These are phyloP conservation scores for Gastrophryne carolinensis DNA, from an alignment of 2,797 vertebrate species.

Conservation along the genomic window DNA sequence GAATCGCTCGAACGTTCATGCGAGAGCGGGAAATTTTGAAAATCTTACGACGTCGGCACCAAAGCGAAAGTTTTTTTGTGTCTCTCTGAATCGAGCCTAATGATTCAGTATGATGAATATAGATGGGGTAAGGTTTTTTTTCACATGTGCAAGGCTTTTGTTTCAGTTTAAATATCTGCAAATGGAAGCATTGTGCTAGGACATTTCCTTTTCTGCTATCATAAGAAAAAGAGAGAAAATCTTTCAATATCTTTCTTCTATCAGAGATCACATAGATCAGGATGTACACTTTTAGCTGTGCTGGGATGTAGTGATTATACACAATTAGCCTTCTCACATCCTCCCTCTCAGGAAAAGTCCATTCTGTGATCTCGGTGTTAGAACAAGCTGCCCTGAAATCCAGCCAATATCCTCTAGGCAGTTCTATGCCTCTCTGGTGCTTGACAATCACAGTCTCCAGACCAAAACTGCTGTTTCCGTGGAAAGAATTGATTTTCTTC, in stretches of 20 bases:
- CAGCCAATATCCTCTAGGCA: constrained; percentile 39
- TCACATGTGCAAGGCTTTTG: too few species aligned
- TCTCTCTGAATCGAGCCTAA: too few species aligned
- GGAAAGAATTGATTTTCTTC: constrained; percentile 33
- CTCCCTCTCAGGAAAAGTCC: constrained; percentile 25
- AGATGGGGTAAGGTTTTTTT: too few species aligned
- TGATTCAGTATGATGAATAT: too few species aligned
- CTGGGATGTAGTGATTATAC: constrained; percentile 23
- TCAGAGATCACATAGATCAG: background rate
- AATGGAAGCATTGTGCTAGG: too few species aligned
- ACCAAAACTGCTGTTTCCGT: background rate
- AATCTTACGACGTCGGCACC: too few species aligned
- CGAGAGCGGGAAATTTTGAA: too few species aligned
- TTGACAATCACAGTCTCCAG: constrained; percentile 4
- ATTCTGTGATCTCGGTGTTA: constrained; percentile 42
- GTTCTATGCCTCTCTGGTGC: background rate
- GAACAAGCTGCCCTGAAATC: constrained; percentile 35
- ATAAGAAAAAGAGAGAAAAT: too few species aligned
- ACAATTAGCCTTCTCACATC: constrained; percentile 27
- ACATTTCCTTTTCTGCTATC: too few species aligned
- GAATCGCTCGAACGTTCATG: too few species aligned
- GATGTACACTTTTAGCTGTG: constrained; percentile 19
- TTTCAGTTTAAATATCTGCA: too few species aligned
- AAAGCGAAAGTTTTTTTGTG: too few species aligned
- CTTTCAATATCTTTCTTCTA: background rate